Conservation (phyloP, 1,140 invertebrate genomes). For the Anoplolepis gracilipes region DNA sequence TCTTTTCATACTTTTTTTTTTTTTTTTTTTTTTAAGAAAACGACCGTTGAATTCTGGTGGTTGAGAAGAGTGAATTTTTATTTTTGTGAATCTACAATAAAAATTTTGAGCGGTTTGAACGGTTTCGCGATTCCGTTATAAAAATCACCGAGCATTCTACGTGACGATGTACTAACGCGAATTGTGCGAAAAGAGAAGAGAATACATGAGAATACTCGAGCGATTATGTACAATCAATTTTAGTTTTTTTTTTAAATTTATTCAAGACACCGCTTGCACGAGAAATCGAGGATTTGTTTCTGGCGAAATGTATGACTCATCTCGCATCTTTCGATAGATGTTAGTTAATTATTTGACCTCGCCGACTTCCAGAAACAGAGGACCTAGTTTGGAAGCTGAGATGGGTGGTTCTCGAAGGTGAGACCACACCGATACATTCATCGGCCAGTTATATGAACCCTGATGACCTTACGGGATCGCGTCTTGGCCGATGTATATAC, state of each 20-base stretch:
- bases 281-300: background rate
- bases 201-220: background rate
- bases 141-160: constrained; percentile 32
- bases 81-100: background rate
- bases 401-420: constrained; percentile 19
- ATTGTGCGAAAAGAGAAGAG: background rate
- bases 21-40: background rate
- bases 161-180: background rate
- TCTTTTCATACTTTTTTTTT: background rate
- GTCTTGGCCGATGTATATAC: constrained; percentile 40
- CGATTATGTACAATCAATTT: background rate
- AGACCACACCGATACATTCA: constrained; percentile 46
- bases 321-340: background rate
- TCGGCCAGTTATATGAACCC: constrained; percentile 47
- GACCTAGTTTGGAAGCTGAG: constrained; percentile 19
- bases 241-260: background rate
- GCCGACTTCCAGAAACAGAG: constrained; percentile 29
- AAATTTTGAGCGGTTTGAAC: background rate
- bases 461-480: constrained; percentile 56
- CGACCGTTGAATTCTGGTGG: background rate
- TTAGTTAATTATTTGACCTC: constrained; percentile 16
- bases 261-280: background rate
- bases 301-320: background rate
- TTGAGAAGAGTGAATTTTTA: constrained; percentile 12
- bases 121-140: constrained; percentile 5